Percentiles rank a stretch among this genome's conserved stretches.
Evolutionary conservation across 2,797 vertebrate genomes (phyloP).

Genomic region (Coregonus sp.): DNA sequence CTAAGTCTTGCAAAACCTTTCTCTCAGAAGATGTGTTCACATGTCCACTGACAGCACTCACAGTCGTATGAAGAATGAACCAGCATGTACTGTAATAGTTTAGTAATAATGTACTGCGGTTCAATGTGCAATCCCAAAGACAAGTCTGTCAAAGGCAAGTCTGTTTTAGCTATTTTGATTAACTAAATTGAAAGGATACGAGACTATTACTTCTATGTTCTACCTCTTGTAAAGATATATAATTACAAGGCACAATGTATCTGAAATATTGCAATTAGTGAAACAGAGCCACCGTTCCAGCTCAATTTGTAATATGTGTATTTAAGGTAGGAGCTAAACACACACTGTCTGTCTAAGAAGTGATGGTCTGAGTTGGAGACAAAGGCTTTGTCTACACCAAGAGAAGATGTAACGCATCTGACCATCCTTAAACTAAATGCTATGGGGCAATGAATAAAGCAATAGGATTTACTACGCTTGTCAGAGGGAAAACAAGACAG

Average conservation of each 20-base stretch:
- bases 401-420: slow-evolving; percentile 30
- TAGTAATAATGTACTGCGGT: slow-evolving; percentile 44
- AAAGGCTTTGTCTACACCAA: slow-evolving; percentile 43
- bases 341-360: slow-evolving; percentile 17
- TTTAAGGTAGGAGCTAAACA: slow-evolving; percentile 9
- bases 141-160: slow-evolving; percentile 30
- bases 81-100: slow-evolving; percentile 63
- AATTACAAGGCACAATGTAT: slow-evolving; percentile 48
- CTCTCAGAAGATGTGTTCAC: slow-evolving; percentile 37
- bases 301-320: slow-evolving; percentile 25
- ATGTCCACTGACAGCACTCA: slow-evolving; percentile 45
- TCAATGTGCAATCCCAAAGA: slow-evolving; percentile 21
- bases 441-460: slow-evolving; percentile 58
- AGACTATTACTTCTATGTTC: slow-evolving; percentile 16
- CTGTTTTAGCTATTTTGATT: slow-evolving; percentile 49
- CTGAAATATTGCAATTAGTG: slow-evolving; percentile 48
- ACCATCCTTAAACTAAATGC: slow-evolving; percentile 41
- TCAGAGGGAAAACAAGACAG: slow-evolving; percentile 69
- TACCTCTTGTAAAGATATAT: slow-evolving; percentile 44
- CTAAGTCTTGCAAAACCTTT: slow-evolving; percentile 51
- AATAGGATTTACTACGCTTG: slow-evolving; percentile 57
- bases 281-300: slow-evolving; percentile 26
- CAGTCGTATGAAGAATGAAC: slow-evolving; percentile 53
- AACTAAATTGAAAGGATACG: slow-evolving; percentile 45
- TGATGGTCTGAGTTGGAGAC: slow-evolving; percentile 37